A percentile compares a stretch with the other conserved stretches of the same genome.
phyloP scores from a whole-genome alignment of 2,113 vertebrate genomes.

The Carlito syrichta region DNA sequence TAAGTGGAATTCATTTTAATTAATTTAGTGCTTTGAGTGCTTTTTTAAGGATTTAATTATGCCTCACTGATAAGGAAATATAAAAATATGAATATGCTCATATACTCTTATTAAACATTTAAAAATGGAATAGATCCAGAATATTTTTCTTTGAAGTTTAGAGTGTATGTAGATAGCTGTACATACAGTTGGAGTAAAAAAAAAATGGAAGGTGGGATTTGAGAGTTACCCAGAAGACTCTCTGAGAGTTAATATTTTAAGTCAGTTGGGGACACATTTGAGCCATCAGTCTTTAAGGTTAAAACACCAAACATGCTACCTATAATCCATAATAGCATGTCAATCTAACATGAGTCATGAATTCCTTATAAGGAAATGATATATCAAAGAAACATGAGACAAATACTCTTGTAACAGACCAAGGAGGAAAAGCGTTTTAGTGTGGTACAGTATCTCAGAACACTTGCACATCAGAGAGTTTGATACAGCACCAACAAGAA shows the following conservation, averaged over 20 bases:
- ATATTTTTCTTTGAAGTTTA: neutral
- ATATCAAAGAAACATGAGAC: neutral
- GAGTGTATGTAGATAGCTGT: neutral
- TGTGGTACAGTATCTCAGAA: neutral
- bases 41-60: slow-evolving; percentile 19
- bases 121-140: neutral
- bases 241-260: neutral
- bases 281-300: neutral
- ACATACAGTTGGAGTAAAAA: neutral
- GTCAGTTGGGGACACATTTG: neutral
- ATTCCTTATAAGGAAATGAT: neutral
- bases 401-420: neutral
- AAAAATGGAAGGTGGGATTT: neutral
- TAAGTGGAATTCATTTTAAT: slow-evolving; percentile 41
- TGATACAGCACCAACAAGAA: neutral
- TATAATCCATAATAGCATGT: neutral
- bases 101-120: slow-evolving; percentile 28
- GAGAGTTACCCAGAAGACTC: neutral
- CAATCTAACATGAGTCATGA: neutral
- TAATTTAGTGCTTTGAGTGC: slow-evolving; percentile 51
- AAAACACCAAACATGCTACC: neutral
- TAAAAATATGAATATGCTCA: slow-evolving; percentile 47
- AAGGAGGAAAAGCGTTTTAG: neutral
- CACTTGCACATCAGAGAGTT: neutral
- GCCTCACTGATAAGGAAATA: slow-evolving; percentile 29